A percentile compares a stretch with the other conserved stretches of the same genome.
phyloP scores from a whole-genome alignment of 2,888 invertebrate species.

The Coenonympha glycerion region DNA sequence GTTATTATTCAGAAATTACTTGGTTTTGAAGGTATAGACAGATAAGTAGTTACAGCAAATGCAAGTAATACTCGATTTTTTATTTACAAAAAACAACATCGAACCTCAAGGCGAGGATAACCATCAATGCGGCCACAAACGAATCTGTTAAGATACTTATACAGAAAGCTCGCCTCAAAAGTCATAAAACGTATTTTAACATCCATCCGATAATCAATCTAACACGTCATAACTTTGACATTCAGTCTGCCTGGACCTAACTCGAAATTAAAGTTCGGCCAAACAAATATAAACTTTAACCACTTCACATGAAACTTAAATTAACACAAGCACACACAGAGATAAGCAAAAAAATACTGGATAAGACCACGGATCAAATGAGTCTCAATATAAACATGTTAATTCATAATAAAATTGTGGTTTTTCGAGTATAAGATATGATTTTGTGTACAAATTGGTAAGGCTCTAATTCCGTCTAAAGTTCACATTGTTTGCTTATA shows the following conservation, averaged over 20 bases:
- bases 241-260: slow-evolving; percentile 64
- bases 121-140: slow-evolving; percentile 51
- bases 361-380: slow-evolving; percentile 62
- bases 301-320: slow-evolving; percentile 31
- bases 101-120: slow-evolving; percentile 21
- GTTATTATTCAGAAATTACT: no score
- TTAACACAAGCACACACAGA: slow-evolving; percentile 30
- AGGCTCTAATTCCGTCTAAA: slow-evolving; percentile 23
- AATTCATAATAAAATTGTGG: slow-evolving; percentile 68
- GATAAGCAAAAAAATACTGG: slow-evolving; percentile 52
- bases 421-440: slow-evolving; percentile 50
- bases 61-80: slow-evolving; percentile 1
- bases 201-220: slow-evolving; percentile 77
- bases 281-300: slow-evolving; percentile 37
- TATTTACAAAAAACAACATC: slow-evolving; percentile 11
- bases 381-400: slow-evolving; percentile 72
- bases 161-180: slow-evolving; percentile 68
- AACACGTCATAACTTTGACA: slow-evolving; percentile 77
- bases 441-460: slow-evolving; percentile 67
- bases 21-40: no score
- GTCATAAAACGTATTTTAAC: slow-evolving; percentile 76
- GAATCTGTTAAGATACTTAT: slow-evolving; percentile 62
- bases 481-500: slow-evolving; percentile 6
- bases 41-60: no score
- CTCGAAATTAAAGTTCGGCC: slow-evolving; percentile 35